Conservation (phyloP, 2,888 invertebrate genomes). For the Diadegma fenestrale region DNA sequence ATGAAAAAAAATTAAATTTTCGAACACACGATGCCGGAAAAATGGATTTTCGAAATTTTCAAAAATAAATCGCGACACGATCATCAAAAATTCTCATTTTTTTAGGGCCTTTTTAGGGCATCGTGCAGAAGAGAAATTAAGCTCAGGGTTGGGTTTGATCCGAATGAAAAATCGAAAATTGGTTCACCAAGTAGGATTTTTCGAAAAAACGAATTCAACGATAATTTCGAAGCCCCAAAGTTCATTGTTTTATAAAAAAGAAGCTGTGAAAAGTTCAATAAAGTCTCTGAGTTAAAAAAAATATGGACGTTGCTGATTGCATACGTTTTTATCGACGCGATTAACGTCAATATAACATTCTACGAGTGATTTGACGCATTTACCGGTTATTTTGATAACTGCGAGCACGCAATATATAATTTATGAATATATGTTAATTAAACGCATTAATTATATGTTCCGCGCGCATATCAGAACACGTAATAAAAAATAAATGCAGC, state of each 20-base stretch:
- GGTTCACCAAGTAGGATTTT: no score
- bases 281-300: background rate
- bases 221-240: background rate
- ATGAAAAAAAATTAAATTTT: background rate
- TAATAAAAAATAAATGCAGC: slow-evolving; percentile 27
- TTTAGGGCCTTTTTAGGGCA: no score
- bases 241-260: background rate
- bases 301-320: background rate
- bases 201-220: background rate
- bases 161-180: no score
- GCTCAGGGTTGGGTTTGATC: no score
- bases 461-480: background rate
- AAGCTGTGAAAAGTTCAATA: background rate
- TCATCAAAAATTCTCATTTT: no score
- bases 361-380: slow-evolving; percentile 52
- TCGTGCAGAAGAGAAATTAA: no score
- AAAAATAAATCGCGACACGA: no score
- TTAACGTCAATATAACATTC: slow-evolving; percentile 40
- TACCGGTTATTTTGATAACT: slow-evolving; percentile 38
- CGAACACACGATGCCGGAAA: background rate
- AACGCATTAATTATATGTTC: slow-evolving; percentile 18
- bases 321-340: slow-evolving; percentile 34
- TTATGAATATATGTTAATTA: slow-evolving; percentile 26
- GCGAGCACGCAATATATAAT: slow-evolving; percentile 10
- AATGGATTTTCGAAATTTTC: background rate